Conservation (phyloP, 2,888 invertebrate species). For the Pollenia labialis region DNA sequence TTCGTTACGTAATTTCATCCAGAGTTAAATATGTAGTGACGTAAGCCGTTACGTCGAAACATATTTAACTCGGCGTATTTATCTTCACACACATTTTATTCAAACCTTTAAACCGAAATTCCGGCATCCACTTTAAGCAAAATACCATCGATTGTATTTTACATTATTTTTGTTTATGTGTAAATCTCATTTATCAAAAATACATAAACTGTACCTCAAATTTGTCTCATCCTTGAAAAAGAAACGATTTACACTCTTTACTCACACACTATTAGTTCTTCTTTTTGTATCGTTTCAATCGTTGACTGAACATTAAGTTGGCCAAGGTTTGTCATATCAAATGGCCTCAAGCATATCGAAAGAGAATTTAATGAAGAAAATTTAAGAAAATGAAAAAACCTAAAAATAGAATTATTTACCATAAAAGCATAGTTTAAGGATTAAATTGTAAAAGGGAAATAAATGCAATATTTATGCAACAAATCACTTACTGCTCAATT, state of each 20-base stretch:
- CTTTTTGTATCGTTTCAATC: conserved; percentile 16
- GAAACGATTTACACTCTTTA: conserved; percentile 21
- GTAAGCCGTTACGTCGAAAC: too few relatives aligned
- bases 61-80: too few relatives aligned
- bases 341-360: conserved; percentile 52
- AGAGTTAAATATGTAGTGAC: too few relatives aligned
- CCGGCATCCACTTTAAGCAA: too few relatives aligned
- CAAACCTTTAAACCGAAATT: too few relatives aligned
- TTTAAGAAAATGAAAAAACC: neutral
- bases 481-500: conserved; percentile 37
- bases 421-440: conserved; percentile 36
- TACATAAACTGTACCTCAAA: conserved; percentile 25
- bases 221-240: conserved; percentile 35
- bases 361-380: conserved; percentile 40
- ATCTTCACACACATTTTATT: too few relatives aligned
- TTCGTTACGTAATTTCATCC: too few relatives aligned
- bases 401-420: neutral
- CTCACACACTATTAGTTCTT: conserved; percentile 31
- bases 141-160: too few relatives aligned
- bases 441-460: conserved; percentile 21
- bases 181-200: conserved; percentile 29
- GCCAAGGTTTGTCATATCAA: conserved; percentile 67
- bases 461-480: conserved; percentile 19
- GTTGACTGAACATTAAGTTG: conserved; percentile 58
- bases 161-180: neutral